Conservation (phyloP, 2,797 vertebrate species). For the Moxostoma hubbsi region DNA sequence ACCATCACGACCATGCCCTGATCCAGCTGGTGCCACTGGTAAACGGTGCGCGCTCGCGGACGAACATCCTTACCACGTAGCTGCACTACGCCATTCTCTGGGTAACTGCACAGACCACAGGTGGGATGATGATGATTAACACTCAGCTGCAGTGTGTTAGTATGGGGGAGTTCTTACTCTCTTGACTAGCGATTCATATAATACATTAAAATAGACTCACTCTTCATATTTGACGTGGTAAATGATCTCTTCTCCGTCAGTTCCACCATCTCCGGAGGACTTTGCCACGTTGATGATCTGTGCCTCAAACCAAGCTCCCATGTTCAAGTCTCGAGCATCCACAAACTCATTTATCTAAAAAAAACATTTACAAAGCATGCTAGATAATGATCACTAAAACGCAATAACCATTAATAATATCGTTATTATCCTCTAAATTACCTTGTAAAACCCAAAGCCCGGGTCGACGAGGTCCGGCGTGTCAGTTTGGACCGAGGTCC, state of each 20-base stretch:
- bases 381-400: no score
- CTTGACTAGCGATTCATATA: no score
- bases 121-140: neutral
- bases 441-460: slow-evolving; percentile 89
- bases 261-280: slow-evolving; percentile 51
- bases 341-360: slow-evolving; percentile 89
- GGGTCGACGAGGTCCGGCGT: slow-evolving; percentile 74
- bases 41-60: slow-evolving; percentile 85
- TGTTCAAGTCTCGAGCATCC: slow-evolving; percentile 91
- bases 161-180: no score
- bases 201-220: slow-evolving; percentile 80
- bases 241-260: slow-evolving; percentile 71
- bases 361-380: neutral
- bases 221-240: slow-evolving; percentile 97
- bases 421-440: slow-evolving; percentile 56
- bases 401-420: no score
- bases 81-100: slow-evolving; percentile 89
- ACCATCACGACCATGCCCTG: slow-evolving; percentile 92
- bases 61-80: slow-evolving; percentile 85
- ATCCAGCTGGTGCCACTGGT: slow-evolving; percentile 92
- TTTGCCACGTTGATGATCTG: slow-evolving; percentile 87
- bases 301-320: slow-evolving; percentile 98
- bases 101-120: slow-evolving; percentile 80
- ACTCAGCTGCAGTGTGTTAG: neutral
- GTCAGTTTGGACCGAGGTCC: slow-evolving; percentile 72